Percentiles rank a stretch among this genome's conserved stretches.
phyloP scores from a whole-genome alignment of 2,888 invertebrate species.

The Cerastoderma edule region DNA sequence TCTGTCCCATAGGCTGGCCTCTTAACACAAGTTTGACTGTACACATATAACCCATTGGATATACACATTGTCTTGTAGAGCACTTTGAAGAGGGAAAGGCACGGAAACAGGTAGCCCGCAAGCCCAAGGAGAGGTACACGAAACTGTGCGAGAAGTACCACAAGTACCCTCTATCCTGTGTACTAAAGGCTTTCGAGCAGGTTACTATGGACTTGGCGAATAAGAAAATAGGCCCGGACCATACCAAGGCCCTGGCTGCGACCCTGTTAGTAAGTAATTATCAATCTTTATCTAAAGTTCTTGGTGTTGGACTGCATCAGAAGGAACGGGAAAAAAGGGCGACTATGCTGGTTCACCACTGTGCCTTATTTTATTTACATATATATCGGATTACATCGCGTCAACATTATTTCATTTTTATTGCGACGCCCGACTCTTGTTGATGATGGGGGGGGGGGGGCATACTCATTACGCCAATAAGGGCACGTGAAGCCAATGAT shows the following conservation, averaged over 20 bases:
- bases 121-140: slow-evolving; percentile 37
- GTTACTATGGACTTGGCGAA: slow-evolving; percentile 22
- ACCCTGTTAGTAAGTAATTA: slow-evolving; percentile 32
- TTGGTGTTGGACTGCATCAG: neutral
- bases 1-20: too few relatives aligned
- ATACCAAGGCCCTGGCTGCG: slow-evolving; percentile 33
- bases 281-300: neutral
- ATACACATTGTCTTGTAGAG: slow-evolving; percentile 28
- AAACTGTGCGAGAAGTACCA: slow-evolving; percentile 24
- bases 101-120: slow-evolving; percentile 30
- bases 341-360: too few relatives aligned
- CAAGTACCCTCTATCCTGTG: slow-evolving; percentile 35
- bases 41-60: too few relatives aligned
- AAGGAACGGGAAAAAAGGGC: too few relatives aligned
- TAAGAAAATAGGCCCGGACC: slow-evolving; percentile 34
- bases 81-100: slow-evolving; percentile 30
- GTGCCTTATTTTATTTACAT: too few relatives aligned
- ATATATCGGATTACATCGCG: too few relatives aligned
- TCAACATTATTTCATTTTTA: too few relatives aligned
- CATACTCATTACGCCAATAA: too few relatives aligned
- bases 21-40: too few relatives aligned
- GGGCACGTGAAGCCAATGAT: too few relatives aligned
- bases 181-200: slow-evolving; percentile 35
- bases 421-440: too few relatives aligned
- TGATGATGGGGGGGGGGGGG: too few relatives aligned